These are phyloP conservation scores for Xerus inauris DNA, from an alignment of 2,113 vertebrate species.

Conservation along the genomic window DNA sequence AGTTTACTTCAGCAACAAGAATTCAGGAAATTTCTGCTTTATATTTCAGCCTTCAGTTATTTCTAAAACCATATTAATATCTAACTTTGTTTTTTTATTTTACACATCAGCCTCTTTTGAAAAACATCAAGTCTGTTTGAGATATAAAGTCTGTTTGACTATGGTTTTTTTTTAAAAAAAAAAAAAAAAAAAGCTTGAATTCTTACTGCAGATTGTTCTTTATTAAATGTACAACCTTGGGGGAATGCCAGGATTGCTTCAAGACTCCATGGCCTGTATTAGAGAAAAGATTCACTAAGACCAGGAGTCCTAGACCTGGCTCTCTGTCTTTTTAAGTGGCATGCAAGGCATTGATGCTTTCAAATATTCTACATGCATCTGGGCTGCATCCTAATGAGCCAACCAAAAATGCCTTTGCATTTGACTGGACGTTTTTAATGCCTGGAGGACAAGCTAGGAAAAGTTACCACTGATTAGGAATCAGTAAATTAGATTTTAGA, in stretches of 20 bases:
- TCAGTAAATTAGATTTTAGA: neutral
- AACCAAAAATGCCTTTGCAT: neutral
- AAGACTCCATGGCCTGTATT: neutral
- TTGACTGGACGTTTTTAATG: neutral
- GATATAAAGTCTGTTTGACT: neutral
- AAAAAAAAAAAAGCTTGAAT: neutral
- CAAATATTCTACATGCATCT: neutral
- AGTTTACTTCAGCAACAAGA: neutral
- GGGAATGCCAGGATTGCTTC: neutral
- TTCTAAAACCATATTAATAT: neutral
- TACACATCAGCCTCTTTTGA: neutral
- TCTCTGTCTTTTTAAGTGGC: neutral
- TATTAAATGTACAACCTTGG: neutral
- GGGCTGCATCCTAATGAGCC: neutral
- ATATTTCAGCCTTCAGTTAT: neutral
- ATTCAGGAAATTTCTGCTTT: neutral
- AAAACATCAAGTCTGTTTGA: neutral
- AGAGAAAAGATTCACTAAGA: neutral
- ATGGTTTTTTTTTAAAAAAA: neutral
- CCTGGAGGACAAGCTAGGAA: neutral
- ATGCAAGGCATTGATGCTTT: neutral
- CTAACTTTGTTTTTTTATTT: neutral
- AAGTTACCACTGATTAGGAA: neutral
- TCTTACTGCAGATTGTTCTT: slow-evolving; percentile 12
- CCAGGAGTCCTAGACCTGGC: neutral